Evolutionary conservation across 2,888 invertebrate genomes (phyloP).

Genomic region (Abrostola tripartita): DNA sequence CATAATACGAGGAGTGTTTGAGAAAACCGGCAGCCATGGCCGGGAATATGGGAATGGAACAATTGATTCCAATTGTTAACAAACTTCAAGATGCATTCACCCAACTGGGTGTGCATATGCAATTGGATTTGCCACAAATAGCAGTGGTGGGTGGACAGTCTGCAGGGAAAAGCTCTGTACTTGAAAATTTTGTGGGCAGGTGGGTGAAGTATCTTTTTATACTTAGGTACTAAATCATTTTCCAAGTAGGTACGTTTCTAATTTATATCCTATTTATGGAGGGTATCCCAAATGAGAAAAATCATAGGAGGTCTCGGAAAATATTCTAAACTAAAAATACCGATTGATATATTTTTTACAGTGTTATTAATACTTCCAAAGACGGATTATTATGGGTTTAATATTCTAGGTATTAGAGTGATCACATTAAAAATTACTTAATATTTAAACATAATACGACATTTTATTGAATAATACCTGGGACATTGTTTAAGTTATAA

Average conservation of each 20-base stretch:
- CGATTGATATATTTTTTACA: no score
- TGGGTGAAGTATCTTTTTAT: constrained; percentile 84
- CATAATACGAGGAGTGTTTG: constrained; percentile 79
- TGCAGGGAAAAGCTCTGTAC: constrained; percentile 99
- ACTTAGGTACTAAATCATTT: not conserved
- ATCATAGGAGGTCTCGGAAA: no score
- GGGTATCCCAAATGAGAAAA: no score
- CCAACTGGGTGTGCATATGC: constrained; percentile 98
- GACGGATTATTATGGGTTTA: no score
- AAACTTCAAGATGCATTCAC: constrained; percentile 99
- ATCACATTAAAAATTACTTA: no score
- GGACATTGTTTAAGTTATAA: no score
- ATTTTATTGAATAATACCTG: no score
- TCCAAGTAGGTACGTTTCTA: not conserved
- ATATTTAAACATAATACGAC: no score
- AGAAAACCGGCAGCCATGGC: constrained; percentile 87
- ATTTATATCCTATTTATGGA: no score
- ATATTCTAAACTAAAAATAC: no score
- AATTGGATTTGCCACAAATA: constrained; percentile 99
- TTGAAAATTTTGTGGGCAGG: constrained; percentile 99
- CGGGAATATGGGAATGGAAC: constrained; percentile 97
- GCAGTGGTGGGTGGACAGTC: constrained; percentile 99
- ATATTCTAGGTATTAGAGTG: no score
- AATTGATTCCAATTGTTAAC: constrained; percentile 99
- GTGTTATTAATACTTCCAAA: no score